A percentile compares a stretch with the other conserved stretches of the same genome.
Conservation (phyloP, 2,113 vertebrate species). For the Puma concolor region DNA sequence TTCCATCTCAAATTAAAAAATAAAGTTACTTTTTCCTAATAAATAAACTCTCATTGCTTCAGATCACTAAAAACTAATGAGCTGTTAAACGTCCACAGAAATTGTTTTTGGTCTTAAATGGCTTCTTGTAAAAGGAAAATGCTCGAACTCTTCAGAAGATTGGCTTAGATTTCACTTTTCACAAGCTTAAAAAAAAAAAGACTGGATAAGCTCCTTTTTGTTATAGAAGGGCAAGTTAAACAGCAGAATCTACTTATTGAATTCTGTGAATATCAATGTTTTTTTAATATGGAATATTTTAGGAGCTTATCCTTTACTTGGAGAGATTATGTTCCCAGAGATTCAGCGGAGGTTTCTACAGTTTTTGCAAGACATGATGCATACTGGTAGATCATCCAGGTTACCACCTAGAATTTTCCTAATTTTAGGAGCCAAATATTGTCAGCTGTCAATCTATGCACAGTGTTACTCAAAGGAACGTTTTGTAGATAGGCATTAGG, state of each 20-base stretch:
- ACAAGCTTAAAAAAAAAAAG: not conserved
- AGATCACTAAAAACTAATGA: conserved; percentile 55
- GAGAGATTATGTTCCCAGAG: conserved; percentile 13
- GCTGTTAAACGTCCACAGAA: conserved; percentile 56
- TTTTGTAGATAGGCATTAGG: not conserved
- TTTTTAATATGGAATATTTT: not conserved
- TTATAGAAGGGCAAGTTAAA: conserved; percentile 7
- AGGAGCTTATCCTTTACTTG: conserved; percentile 3
- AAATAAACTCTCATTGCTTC: conserved; percentile 44
- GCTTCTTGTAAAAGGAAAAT: conserved; percentile 51
- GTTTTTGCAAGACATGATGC: not conserved
- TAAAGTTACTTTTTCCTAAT: conserved; percentile 16
- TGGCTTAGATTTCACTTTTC: conserved; percentile 9
- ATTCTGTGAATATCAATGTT: not conserved
- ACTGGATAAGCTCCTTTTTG: not conserved
- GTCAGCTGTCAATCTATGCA: not conserved
- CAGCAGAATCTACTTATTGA: not conserved
- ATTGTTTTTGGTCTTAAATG: conserved; percentile 52
- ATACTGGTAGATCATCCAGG: not conserved
- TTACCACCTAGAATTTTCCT: not conserved
- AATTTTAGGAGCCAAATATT: not conserved
- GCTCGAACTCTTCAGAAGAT: conserved; percentile 3
- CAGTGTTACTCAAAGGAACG: not conserved
- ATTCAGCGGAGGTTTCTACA: not conserved
- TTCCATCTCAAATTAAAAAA: conserved; percentile 34